Percentiles rank a stretch among this genome's conserved stretches.
Evolutionary conservation across 2,113 vertebrate species (phyloP).

Genomic region (Chaenogobius annularis): DNA sequence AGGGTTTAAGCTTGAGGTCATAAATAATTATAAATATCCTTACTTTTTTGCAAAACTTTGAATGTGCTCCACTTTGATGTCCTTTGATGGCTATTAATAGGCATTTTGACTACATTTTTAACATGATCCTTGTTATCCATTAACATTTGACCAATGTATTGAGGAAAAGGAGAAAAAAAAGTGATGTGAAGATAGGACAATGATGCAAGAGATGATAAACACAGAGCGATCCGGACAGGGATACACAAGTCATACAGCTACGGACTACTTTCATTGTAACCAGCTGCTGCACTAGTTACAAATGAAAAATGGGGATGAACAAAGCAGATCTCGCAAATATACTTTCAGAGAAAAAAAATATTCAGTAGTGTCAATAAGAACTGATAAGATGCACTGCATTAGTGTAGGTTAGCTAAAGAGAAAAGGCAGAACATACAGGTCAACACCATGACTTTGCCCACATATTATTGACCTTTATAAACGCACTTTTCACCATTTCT

Average conservation of each 20-base stretch:
- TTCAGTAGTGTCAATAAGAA: not conserved
- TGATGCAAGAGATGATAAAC: constrained; percentile 24
- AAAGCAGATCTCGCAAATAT: constrained; percentile 67
- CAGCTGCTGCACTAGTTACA: constrained; percentile 42
- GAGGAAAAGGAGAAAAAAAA: too few species aligned
- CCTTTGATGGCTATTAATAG: too few species aligned
- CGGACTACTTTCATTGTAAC: constrained; percentile 47
- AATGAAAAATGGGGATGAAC: constrained; percentile 59
- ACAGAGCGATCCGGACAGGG: constrained; percentile 36
- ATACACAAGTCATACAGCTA: not conserved
- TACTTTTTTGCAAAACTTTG: too few species aligned
- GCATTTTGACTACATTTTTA: too few species aligned
- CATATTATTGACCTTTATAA: not conserved
- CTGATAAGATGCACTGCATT: not conserved
- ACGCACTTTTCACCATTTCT: too few species aligned
- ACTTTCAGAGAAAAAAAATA: constrained; percentile 33
- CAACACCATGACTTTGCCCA: not conserved
- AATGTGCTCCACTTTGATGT: too few species aligned
- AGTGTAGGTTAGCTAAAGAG: not conserved
- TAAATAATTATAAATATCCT: too few species aligned
- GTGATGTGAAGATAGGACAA: constrained; percentile 4
- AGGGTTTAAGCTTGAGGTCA: too few species aligned
- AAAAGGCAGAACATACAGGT: not conserved
- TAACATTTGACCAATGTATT: too few species aligned
- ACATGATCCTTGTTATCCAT: too few species aligned